Evolutionary conservation across 2,888 invertebrate species (phyloP), one percentile per base, ranked within the genome.

Genomic region (Caenorhabditis auriculariae): DNA sequence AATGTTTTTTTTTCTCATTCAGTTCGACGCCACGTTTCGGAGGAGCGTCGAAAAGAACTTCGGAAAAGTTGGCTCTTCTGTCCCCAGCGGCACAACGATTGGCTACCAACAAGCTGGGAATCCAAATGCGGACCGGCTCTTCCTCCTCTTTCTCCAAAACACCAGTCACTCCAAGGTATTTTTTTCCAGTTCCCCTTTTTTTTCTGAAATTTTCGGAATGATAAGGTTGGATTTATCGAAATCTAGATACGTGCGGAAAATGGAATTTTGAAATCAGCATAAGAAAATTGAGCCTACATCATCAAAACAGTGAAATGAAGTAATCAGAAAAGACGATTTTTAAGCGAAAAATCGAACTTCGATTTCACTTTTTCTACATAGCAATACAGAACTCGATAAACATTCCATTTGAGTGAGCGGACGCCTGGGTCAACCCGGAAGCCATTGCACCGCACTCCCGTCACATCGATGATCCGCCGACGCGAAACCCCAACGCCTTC

Each of bases 81-180:
- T 95, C 95, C 0, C 95, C 96, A 0, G 96, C 96, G 0, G 96
- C 95, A 0, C 88, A 90, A 66, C 87, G 88, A 71, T 85, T 96
- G 32, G 93, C 93, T 4, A 89, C 89, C 1, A 84, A 86, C 23
- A 87, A 87, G 73, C 82, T 89, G 2, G 85, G 87, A 6, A 85
- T 87, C 12, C 56, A 61, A 46, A 49, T 56, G 41, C 9, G 44
- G 12, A 27, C 49, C 9, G 53, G 50, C 38, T 61, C 60, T 29
- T 56, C 60, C 15, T 61, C 56, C 26, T 42, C 49, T 4, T 56
- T 56, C 6, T 56, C 60, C 9, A 56, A 49, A 42, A n/a, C n/a
- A n/a, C n/a, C n/a, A n/a, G n/a, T n/a, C n/a, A n/a, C n/a, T n/a
- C n/a, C n/a, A n/a, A n/a, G n/a, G n/a, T n/a, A n/a, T n/a, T n/a